Evolutionary conservation across 2,797 vertebrate species (phyloP).

Genomic region (Petrocephalus schoutedeni): DNA sequence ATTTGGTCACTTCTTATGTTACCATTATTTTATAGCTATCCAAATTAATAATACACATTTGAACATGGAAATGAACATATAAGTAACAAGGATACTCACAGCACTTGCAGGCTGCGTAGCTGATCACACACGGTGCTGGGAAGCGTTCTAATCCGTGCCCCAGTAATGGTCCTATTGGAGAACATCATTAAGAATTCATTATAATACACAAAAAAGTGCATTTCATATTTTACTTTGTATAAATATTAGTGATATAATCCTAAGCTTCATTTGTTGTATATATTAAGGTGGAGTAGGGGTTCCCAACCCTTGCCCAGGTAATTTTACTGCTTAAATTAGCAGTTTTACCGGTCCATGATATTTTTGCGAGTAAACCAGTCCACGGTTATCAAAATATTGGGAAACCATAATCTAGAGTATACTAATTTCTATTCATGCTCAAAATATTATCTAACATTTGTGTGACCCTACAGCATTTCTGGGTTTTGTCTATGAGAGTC

Average conservation of each 20-base stretch:
- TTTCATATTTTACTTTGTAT: background rate
- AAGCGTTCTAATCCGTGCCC: conserved; percentile 77
- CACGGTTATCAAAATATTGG: background rate
- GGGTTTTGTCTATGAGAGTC: background rate
- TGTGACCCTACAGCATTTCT: background rate
- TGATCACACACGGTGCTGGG: conserved; percentile 76
- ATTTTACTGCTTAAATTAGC: background rate
- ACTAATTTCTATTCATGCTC: background rate
- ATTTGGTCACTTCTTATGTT: background rate
- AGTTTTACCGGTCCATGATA: background rate
- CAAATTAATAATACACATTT: background rate
- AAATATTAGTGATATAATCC: background rate
- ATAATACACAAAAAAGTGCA: background rate
- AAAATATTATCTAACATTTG: background rate
- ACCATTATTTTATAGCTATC: background rate
- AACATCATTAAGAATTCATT: conserved; percentile 5
- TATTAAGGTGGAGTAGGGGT: background rate
- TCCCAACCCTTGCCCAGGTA: background rate
- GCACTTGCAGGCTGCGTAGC: conserved; percentile 80
- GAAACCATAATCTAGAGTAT: background rate
- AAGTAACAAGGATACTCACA: conserved; percentile 64
- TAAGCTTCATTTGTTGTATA: background rate
- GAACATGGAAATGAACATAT: background rate
- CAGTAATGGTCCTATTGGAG: conserved; percentile 78
- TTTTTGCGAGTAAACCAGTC: background rate